A percentile compares a stretch with the other conserved stretches of the same genome.
These are phyloP conservation scores for Drosophila lowei DNA, from an alignment of 1,140 invertebrate species.

Conservation along the genomic window DNA sequence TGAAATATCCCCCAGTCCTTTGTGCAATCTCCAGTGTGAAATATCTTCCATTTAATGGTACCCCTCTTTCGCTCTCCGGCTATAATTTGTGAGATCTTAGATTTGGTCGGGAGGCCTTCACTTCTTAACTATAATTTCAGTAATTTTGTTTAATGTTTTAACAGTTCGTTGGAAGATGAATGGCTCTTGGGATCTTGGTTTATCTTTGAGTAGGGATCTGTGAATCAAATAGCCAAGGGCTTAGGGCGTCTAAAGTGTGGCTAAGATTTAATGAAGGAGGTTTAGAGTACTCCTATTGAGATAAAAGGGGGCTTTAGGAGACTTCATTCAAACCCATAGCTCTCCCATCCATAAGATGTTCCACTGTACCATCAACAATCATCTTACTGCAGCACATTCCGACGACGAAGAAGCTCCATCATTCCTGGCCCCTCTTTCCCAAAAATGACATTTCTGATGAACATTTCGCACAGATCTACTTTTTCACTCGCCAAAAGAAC, in stretches of 20 bases:
- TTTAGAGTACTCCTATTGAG: background rate
- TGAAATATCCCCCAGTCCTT: constrained; percentile 34
- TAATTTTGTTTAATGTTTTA: constrained; percentile 47
- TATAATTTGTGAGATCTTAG: constrained; percentile 24
- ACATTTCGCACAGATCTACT: constrained; percentile 27
- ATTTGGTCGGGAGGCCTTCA: constrained; percentile 1
- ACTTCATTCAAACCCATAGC: too few species aligned
- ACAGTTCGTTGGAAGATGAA: constrained; percentile 33
- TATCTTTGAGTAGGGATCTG: background rate
- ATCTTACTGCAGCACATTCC: constrained; percentile 3
- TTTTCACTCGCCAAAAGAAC: background rate
- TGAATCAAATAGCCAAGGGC: too few species aligned
- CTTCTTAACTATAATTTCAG: constrained; percentile 35
- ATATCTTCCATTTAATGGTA: constrained; percentile 38
- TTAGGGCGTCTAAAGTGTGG: too few species aligned
- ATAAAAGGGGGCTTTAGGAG: background rate
- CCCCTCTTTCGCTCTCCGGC: background rate
- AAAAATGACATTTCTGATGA: background rate
- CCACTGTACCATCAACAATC: too few species aligned
- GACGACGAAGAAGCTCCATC: background rate
- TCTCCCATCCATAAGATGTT: too few species aligned
- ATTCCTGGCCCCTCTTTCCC: background rate
- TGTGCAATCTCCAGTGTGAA: constrained; percentile 23
- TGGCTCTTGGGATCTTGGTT: constrained; percentile 8
- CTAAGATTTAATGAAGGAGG: background rate